Evolutionary conservation across 2,113 vertebrate genomes (phyloP), one percentile per base, ranked within the genome.

Genomic region (Pyxicephalus adspersus): DNA sequence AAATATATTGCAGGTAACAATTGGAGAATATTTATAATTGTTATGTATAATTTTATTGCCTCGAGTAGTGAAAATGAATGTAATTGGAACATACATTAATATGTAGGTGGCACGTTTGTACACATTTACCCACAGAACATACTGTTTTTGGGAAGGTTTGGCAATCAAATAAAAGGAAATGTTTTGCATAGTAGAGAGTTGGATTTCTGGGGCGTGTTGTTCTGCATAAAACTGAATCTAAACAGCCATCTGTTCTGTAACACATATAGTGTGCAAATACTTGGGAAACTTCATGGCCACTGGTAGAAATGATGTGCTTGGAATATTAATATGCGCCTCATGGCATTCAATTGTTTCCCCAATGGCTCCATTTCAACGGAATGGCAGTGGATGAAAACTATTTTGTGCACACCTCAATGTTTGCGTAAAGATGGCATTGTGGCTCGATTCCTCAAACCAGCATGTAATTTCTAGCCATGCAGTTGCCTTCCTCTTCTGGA

Each of bases 221-320:
- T 68, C 66, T 51, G 38, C 66, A 68, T 68, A 68, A 68, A 68
- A 22, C 15, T 68, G 11, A 50, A 45, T 67, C 22, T 51, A 68
- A 68, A 23, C 8, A 50, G 66, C 66, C 66, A 68, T 68, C 66
- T 68, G 66, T 68, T 68, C 22, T 51, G 7, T 45, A 45, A 11
- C 38, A 68, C 22, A 22, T 7, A 67, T 45, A 68, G 38, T 26
- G 45, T n/a, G 18, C 3, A 25, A 50, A 66, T 25, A 51, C 66
- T 68, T 18, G 4, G 5, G 38, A 50, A 67, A 67, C 34, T 38
- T 5, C 45, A 67, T 15, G 17, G 38, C 9, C 6, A 68, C 25
- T 51, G 22, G 22, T 51, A 3, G 15, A 51, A 68, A 66, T 34
- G 19, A 31, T 65, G 28, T 20, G 17, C 20, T 7, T 26, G 29